Conservation (phyloP, 2,888 invertebrate species). For the Andrena camellia region DNA sequence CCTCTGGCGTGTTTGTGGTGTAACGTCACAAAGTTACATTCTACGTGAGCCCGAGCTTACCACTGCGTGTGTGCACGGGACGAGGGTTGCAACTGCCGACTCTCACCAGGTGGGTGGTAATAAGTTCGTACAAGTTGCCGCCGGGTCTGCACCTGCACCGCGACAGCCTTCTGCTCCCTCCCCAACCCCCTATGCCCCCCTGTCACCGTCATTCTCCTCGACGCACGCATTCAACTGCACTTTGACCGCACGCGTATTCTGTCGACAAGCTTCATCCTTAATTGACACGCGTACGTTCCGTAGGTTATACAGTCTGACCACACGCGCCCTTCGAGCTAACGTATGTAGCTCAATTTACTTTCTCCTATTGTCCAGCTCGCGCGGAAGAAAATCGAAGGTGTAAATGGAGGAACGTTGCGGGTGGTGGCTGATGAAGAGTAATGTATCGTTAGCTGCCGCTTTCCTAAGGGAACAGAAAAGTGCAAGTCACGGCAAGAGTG, state of each 20-base stretch:
- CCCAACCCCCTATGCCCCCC: background rate
- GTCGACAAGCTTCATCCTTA: slow-evolving; percentile 26
- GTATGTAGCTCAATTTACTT: slow-evolving; percentile 22
- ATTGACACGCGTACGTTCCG: slow-evolving; percentile 42
- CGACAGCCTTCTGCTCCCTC: slow-evolving; percentile 59
- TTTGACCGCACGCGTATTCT: slow-evolving; percentile 37
- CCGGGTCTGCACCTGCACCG: slow-evolving; percentile 56
- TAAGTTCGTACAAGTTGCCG: slow-evolving; percentile 76
- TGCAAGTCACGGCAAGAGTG: too few species aligned
- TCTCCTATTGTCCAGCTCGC: background rate
- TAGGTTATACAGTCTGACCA: slow-evolving; percentile 4
- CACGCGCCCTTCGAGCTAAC: slow-evolving; percentile 11
- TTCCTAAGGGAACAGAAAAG: too few species aligned
- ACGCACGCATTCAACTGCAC: slow-evolving; percentile 29
- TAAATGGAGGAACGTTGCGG: background rate
- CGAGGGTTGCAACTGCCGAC: slow-evolving; percentile 66
- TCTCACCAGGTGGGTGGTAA: slow-evolving; percentile 72
- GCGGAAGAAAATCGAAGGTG: background rate
- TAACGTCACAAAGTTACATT: slow-evolving; percentile 82
- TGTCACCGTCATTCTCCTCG: slow-evolving; percentile 21
- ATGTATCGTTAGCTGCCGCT: background rate
- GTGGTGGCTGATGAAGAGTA: background rate
- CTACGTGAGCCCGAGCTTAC: slow-evolving; percentile 71
- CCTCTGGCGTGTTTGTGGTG: slow-evolving; percentile 82
- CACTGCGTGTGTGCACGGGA: slow-evolving; percentile 68